phyloP scores from a whole-genome alignment of 2,888 invertebrate genomes.

The Germaria angustata region DNA sequence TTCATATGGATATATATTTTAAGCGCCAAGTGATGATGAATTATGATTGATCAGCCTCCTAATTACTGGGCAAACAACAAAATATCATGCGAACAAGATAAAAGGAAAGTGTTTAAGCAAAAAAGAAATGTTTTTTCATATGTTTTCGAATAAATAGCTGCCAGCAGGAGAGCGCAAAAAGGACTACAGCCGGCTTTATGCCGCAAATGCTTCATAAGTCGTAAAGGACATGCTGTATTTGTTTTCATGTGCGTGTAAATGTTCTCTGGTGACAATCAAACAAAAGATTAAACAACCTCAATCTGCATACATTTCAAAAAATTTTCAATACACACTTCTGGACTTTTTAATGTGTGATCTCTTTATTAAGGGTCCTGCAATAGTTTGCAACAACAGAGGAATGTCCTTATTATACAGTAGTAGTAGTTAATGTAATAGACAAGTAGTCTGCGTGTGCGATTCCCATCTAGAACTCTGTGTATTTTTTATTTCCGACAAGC shows the following conservation, averaged over 20 bases:
- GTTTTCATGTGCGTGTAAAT: not conserved
- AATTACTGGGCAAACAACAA: conserved; percentile 75
- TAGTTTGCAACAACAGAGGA: not conserved
- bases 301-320: conserved; percentile 33
- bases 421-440: too few species aligned
- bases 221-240: conserved; percentile 36
- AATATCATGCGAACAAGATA: not conserved
- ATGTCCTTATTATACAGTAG: too few species aligned
- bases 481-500: too few species aligned
- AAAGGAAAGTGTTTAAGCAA: conserved; percentile 29
- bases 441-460: too few species aligned
- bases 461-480: too few species aligned
- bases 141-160: not conserved
- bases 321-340: not conserved
- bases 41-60: conserved; percentile 77
- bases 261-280: conserved; percentile 54
- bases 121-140: not conserved
- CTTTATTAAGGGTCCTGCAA: not conserved
- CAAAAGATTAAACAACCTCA: conserved; percentile 57
- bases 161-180: conserved; percentile 31
- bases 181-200: conserved; percentile 37
- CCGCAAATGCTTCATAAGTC: conserved; percentile 62
- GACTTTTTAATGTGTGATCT: not conserved
- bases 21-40: conserved; percentile 73
- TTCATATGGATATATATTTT: conserved; percentile 32